Percentiles rank a stretch among this genome's conserved stretches.
These are phyloP conservation scores for Tupaia chinensis DNA, from an alignment of 2,113 vertebrate genomes.

Conservation along the genomic window DNA sequence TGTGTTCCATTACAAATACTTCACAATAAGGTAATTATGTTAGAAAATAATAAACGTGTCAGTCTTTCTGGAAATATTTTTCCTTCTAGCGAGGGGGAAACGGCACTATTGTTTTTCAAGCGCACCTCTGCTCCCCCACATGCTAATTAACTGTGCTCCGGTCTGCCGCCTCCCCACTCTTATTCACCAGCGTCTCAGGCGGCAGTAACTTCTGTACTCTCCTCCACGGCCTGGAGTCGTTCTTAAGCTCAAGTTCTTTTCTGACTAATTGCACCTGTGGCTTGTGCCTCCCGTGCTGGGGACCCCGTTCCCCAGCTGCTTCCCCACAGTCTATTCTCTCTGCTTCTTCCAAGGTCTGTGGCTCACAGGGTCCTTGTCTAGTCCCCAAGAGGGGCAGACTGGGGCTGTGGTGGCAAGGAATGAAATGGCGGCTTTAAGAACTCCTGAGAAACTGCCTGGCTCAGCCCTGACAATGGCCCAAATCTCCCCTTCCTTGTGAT, in stretches of 20 bases:
- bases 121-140: constrained; percentile 66
- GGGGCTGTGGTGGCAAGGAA: not conserved
- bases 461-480: not conserved
- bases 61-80: constrained; percentile 86
- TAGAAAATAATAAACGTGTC: constrained; percentile 86
- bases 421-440: not conserved
- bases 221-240: constrained; percentile 62
- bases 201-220: constrained; percentile 74
- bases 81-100: constrained; percentile 76
- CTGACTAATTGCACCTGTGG: constrained; percentile 53
- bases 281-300: constrained; percentile 22
- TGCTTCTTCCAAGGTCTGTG: not conserved
- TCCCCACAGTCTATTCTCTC: not conserved
- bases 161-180: constrained; percentile 66
- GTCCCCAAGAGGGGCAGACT: not conserved
- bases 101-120: constrained; percentile 65
- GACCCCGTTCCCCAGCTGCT: not conserved
- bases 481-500: not conserved
- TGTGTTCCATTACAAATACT: constrained; percentile 81
- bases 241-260: constrained; percentile 67
- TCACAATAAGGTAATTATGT: constrained; percentile 86
- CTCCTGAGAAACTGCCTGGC: fast-evolving
- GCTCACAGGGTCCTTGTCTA: not conserved
- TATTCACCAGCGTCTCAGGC: constrained; percentile 85
- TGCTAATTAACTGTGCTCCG: constrained; percentile 82